Evolutionary conservation across 2,113 vertebrate genomes (phyloP).

Genomic region (Caracal caracal): DNA sequence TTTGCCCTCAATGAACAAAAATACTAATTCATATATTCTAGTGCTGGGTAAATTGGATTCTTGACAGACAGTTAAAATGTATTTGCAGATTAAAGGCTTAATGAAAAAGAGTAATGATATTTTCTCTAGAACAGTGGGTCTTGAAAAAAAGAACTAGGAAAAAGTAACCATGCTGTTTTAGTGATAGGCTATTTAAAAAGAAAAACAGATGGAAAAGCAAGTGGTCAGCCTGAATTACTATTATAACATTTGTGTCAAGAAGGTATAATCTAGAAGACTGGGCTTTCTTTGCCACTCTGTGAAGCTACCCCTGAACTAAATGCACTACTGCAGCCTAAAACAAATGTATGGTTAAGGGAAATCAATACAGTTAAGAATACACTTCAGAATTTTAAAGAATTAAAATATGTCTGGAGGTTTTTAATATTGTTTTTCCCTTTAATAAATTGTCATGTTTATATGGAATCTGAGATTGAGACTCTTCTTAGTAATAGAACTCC

Average conservation of each 20-base stretch:
- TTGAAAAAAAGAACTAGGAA: background rate
- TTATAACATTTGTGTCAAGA: background rate
- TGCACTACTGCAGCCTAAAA: background rate
- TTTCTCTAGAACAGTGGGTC: background rate
- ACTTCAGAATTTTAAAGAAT: background rate
- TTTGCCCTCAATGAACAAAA: background rate
- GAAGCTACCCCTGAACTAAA: background rate
- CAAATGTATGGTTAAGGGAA: background rate
- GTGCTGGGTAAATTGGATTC: background rate
- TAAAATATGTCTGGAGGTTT: background rate
- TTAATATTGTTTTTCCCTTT: background rate
- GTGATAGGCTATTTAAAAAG: background rate
- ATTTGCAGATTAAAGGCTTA: conserved; percentile 18
- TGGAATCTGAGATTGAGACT: background rate
- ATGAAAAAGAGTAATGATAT: background rate
- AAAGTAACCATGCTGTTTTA: background rate
- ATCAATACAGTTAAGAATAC: background rate
- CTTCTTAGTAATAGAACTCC: background rate
- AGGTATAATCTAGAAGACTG: background rate
- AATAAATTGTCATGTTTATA: background rate
- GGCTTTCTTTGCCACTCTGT: background rate
- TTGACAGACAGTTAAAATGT: background rate
- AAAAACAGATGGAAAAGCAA: background rate
- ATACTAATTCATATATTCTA: conserved; percentile 22
- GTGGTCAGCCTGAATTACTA: background rate